These are phyloP conservation scores for Promerops cafer DNA, from an alignment of 2,113 vertebrate genomes.

Conservation along the genomic window DNA sequence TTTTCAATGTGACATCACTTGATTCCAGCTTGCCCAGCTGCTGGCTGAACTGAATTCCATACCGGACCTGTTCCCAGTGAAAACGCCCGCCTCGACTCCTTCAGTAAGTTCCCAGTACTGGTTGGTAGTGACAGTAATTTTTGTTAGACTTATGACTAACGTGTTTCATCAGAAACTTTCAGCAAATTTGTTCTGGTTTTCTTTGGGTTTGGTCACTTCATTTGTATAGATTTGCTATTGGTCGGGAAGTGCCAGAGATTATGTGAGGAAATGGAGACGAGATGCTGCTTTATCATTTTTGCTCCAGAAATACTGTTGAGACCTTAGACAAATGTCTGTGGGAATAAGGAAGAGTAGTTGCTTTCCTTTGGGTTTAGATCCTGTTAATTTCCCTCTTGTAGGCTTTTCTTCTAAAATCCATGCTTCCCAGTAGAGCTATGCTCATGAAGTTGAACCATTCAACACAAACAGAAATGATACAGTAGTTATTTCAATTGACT, in stretches of 20 bases:
- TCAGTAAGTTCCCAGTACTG: conserved; percentile 70
- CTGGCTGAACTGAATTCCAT: conserved; percentile 87
- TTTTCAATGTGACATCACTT: not conserved
- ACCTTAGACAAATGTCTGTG: not conserved
- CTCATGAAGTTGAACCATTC: not conserved
- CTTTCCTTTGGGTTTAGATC: not conserved
- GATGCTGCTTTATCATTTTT: not conserved
- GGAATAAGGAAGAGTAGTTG: not conserved
- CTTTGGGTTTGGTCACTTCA: not conserved
- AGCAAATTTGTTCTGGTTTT: not conserved
- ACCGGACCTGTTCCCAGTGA: conserved; percentile 79
- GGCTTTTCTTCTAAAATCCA: not conserved
- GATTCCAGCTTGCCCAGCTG: conserved; percentile 86
- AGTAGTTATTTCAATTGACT: not conserved
- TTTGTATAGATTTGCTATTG: not conserved
- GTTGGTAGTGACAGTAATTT: not conserved
- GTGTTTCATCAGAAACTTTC: not conserved
- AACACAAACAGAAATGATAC: not conserved
- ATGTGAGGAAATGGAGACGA: not conserved
- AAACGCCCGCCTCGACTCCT: conserved; percentile 54
- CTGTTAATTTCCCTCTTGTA: not conserved
- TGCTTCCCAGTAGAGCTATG: not conserved
- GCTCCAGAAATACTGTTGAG: not conserved
- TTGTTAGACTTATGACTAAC: not conserved
- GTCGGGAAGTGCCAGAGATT: not conserved